Base-by-base conservation (phyloP, 2,113 vertebrate species). In the Strix aluco region DNA sequence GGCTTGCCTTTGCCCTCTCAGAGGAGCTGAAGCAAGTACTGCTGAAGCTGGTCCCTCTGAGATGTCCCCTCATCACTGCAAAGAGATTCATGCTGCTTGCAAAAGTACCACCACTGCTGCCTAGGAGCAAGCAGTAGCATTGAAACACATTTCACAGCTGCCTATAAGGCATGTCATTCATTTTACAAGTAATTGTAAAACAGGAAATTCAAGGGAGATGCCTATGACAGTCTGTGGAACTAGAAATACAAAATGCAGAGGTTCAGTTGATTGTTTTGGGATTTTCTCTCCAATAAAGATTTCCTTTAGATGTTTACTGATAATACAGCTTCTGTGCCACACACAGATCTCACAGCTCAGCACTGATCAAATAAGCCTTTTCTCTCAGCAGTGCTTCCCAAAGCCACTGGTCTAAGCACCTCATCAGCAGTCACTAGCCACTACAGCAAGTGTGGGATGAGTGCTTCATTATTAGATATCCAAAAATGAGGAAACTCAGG, bases 121-220 rank as follows among this genome's bases (percentile, higher is more conserved):
- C 81, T 46, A 65, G 81, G 70, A 81, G 61, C 44, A 88, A 91
- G 59, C 47, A 58, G 73, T 38, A 15, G 38, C 29, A n/a, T 52
- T 30, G 86, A 52, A 80, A 66, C 55, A 49, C 34, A 72, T 75
- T 84, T 90, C 82, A 95, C 61, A 91, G 71, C 61, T 82, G 94
- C 61, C 88, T 91, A 42, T 93, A 82, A 95, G 96, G 54, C 74
- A 51, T 86, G 70, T 85, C 82, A 92, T 84, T 96, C 83, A 90
- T 92, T 97, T 94, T 88, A 94, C 3, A 44, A 91, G 59, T 62
- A 81, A 78, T 52, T 95, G 71, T 87, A 96, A 95, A 93, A 19
- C 71, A 80, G 46, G 59, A 91, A 97, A 85, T 90, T 95, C 88
- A 94, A 95, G 81, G 20, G 59, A 75, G 61, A 89, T 54, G 77